Percentiles rank a stretch among this genome's conserved stretches.
Conservation (phyloP, 2,797 vertebrate genomes). For the Gymnodraco acuticeps region DNA sequence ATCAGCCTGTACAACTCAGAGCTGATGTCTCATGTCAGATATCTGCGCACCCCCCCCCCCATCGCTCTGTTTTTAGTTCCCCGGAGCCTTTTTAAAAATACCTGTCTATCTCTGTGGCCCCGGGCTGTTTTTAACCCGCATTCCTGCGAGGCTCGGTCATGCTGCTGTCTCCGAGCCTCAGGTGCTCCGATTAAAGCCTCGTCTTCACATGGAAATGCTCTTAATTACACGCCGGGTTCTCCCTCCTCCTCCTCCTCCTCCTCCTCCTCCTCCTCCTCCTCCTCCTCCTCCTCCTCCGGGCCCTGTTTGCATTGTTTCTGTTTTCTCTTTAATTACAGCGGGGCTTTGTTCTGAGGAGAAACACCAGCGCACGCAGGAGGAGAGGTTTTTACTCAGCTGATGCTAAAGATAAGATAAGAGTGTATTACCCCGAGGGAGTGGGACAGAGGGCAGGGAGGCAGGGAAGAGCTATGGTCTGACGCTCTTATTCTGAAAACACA, state of each 20-base stretch:
- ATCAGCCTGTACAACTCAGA: no score
- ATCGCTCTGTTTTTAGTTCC: neutral
- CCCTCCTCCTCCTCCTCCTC: neutral
- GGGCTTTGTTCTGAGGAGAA: neutral
- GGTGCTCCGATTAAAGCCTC: constrained; percentile 35
- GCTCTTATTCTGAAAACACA: no score
- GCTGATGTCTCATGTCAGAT: no score
- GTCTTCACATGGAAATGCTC: constrained; percentile 24
- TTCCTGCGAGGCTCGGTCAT: constrained; percentile 69
- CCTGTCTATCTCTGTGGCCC: constrained; percentile 53
- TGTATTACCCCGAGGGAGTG: no score
- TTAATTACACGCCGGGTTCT: constrained; percentile 20
- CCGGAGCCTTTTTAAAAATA: constrained; percentile 51
- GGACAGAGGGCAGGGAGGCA: no score
- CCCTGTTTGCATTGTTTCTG: neutral
- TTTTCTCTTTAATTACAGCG: neutral
- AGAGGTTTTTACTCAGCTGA: no score
- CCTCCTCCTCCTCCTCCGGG: neutral
- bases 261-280: no score
- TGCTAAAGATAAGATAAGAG: no score
- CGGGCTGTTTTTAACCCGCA: constrained; percentile 42
- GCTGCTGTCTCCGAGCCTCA: constrained; percentile 38
- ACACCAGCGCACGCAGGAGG: no score
- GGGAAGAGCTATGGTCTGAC: no score
- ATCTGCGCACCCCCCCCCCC: no score